A percentile compares a stretch with the other conserved stretches of the same genome.
These are phyloP conservation scores for Tokudaia tokunoshimensis DNA, from an alignment of 2,797 vertebrate species.

Conservation along the genomic window DNA sequence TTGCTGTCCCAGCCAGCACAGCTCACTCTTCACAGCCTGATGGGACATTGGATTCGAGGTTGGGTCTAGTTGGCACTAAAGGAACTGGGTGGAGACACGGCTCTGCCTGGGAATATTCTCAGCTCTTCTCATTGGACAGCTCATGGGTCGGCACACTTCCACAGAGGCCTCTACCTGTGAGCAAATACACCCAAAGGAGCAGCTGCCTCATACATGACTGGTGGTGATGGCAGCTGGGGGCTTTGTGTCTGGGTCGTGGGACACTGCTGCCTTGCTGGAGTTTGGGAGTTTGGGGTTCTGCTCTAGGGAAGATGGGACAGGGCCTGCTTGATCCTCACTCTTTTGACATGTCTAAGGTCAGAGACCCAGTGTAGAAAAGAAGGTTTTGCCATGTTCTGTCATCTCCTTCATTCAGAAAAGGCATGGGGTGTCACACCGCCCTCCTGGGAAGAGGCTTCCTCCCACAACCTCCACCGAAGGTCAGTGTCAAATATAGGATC, in stretches of 20 bases:
- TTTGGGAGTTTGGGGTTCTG: not conserved
- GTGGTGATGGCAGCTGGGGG: not conserved
- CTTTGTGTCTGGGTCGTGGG: fast-evolving
- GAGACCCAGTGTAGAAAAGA: not conserved
- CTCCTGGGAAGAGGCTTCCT: not conserved
- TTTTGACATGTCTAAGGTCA: not conserved
- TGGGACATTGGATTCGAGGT: not conserved
- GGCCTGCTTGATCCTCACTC: not conserved
- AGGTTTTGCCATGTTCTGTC: fast-evolving
- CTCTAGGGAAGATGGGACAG: not conserved
- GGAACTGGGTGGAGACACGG: not conserved
- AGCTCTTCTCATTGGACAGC: not conserved
- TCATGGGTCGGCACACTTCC: fast-evolving
- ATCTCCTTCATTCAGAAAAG: not conserved
- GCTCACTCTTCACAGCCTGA: fast-evolving
- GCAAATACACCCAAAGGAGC: fast-evolving
- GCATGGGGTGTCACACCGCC: fast-evolving
- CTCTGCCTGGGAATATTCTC: not conserved
- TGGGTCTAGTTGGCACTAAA: not conserved
- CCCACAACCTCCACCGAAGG: not conserved
- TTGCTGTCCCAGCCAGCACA: not conserved
- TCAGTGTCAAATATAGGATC: fast-evolving
- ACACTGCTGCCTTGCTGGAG: fast-evolving
- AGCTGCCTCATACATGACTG: fast-evolving
- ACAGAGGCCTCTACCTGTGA: no score